phyloP scores from a whole-genome alignment of 2,888 invertebrate genomes.

The Calameuta idolon region DNA sequence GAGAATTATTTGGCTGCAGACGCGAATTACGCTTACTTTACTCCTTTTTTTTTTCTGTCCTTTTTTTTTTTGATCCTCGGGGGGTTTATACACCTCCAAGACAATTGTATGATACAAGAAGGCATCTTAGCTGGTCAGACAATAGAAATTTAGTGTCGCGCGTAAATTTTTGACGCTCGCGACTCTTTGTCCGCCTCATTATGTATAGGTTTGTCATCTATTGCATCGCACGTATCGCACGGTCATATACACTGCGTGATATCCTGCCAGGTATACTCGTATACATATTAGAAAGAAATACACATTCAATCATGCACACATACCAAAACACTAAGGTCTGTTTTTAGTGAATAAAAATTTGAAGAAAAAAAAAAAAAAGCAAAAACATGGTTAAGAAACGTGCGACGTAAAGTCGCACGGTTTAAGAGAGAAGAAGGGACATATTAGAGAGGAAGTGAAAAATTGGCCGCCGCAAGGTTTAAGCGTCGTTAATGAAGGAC shows the following conservation, averaged over 20 bases:
- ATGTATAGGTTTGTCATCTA: not conserved
- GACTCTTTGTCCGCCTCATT: not conserved
- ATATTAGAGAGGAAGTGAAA: constrained; percentile 19
- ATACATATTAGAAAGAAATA: not conserved
- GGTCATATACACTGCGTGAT: not conserved
- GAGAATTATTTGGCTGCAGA: constrained; percentile 31
- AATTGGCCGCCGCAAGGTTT: constrained; percentile 46
- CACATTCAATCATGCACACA: not conserved
- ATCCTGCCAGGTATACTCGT: not conserved
- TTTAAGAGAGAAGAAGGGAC: not conserved
- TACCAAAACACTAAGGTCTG: not conserved
- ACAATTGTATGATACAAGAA: not conserved
- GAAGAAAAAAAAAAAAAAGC: not conserved
- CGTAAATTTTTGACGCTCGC: not conserved
- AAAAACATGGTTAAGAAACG: not conserved
- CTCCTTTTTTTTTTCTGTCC: constrained; percentile 33
- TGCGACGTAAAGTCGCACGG: not conserved
- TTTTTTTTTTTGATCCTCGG: not conserved
- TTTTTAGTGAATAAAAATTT: not conserved
- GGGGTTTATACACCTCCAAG: not conserved
- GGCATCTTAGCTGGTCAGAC: not conserved
- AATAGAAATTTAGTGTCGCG: not conserved
- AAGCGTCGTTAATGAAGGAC: constrained; percentile 9
- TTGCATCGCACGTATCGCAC: not conserved
- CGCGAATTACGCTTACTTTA: constrained; percentile 53